These are phyloP conservation scores for Macrocentrus cingulum DNA, from an alignment of 1,140 invertebrate genomes.

Conservation along the genomic window DNA sequence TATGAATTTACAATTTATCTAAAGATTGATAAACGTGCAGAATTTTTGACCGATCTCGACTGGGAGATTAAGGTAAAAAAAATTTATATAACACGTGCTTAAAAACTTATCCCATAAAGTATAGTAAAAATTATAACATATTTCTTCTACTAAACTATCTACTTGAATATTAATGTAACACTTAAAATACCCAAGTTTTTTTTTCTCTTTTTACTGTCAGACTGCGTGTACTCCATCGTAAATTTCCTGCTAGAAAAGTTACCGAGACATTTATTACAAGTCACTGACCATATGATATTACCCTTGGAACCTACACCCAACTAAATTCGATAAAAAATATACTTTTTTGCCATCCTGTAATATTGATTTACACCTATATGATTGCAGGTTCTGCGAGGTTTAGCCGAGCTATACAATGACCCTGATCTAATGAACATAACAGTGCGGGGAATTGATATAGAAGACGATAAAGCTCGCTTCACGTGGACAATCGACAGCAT, in stretches of 20 bases:
- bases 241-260: no score
- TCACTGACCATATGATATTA: no score
- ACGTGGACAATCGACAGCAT: slow-evolving; percentile 88
- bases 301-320: no score
- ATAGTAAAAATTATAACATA: no score
- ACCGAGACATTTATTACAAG: no score
- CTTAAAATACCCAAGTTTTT: no score
- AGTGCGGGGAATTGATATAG: slow-evolving; percentile 65
- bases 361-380: slow-evolving; percentile 8
- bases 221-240: no score
- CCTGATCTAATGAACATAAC: slow-evolving; percentile 70
- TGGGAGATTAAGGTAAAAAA: slow-evolving; percentile 65
- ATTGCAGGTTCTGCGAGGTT: slow-evolving; percentile 64
- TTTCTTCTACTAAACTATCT: no score
- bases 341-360: no score
- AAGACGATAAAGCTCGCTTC: slow-evolving; percentile 65
- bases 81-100: background rate
- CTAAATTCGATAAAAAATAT: no score
- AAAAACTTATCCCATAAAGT: background rate
- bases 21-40: slow-evolving; percentile 64
- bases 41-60: slow-evolving; percentile 67
- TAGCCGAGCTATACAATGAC: slow-evolving; percentile 71
- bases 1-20: slow-evolving; percentile 78
- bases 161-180: no score
- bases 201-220: no score